Evolutionary conservation across 1,140 invertebrate species (phyloP), one percentile per base, ranked within the genome.

Genomic region (Scylla paramamosain): DNA sequence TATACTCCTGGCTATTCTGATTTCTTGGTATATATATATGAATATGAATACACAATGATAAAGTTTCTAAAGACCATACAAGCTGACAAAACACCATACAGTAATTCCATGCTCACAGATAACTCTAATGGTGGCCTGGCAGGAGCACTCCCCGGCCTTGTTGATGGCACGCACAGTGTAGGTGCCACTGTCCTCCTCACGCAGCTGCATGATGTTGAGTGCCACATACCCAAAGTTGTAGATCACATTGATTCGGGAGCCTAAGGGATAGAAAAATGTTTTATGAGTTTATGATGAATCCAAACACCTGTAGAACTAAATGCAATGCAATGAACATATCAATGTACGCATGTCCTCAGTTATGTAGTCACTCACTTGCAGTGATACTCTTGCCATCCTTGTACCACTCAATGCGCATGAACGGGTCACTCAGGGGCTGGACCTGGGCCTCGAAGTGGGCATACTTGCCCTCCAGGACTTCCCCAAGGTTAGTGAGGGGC

Each of bases 321-420:
- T 77, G 16, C 20, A n/a, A 25, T 2, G 25, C 67, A 59, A 59
- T 59, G 52, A 48, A 3, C 52, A 59, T 59, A 39, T 59, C 52
- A 59, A 59, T 59, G 0, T 16, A 59, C 10, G 20, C 10, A 4
- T 12, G 52, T 59, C 1, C 1, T 59, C 39, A 39, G 52, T 20
- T 59, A 20, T 12, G 1, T 59, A 20, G 67, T n/a, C 86, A 96
- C 93, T 97, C 96, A 97, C 99, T 99, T 97, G 98, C 98, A 97
- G 98, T 99, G 96, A 99, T 98, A 84, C 98, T 98, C 97, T 98
- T 98, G 96, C 99, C 99, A 98, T 99, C 99, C 97, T 99, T 99
- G 97, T 98, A 99, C 99, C 99, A 99, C 97, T 99, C 99, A 96
- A 99, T 98, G 97, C 98, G 98, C 99, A 99, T 99, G 31, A 98